Evolutionary conservation across 2,888 invertebrate genomes (phyloP).

Genomic region (Pelosia muscerda): DNA sequence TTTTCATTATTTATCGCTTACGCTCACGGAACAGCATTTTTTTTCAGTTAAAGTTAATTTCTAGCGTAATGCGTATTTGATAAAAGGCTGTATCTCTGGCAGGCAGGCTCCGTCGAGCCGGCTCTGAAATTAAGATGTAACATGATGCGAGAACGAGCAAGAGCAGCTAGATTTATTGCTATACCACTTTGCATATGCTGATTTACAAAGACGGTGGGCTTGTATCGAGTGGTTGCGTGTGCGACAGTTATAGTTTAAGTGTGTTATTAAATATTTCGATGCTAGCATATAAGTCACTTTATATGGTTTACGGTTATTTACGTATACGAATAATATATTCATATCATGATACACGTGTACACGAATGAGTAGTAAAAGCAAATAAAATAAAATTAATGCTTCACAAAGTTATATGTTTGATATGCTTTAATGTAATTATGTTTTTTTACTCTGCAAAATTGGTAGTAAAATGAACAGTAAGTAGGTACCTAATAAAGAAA

Average conservation of each 20-base stretch:
- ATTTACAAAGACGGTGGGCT: constrained; percentile 84
- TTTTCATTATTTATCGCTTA: constrained; percentile 81
- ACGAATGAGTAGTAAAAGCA: background rate
- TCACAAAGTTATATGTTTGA: background rate
- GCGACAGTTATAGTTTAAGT: constrained; percentile 56
- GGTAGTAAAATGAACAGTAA: background rate
- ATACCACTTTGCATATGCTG: constrained; percentile 88
- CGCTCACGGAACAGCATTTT: constrained; percentile 77
- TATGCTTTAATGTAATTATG: background rate
- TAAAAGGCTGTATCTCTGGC: constrained; percentile 85
- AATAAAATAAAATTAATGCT: constrained; percentile 1
- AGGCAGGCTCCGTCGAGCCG: constrained; percentile 84
- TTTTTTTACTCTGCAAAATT: background rate
- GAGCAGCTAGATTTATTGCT: constrained; percentile 87
- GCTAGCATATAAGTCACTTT: constrained; percentile 14
- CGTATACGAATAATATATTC: constrained; percentile 7
- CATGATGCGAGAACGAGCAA: constrained; percentile 88
- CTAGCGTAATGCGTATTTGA: constrained; percentile 86
- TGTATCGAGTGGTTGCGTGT: constrained; percentile 64
- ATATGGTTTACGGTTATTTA: constrained; percentile 13
- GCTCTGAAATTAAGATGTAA: constrained; percentile 88
- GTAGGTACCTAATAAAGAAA: background rate
- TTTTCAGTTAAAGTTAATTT: constrained; percentile 83
- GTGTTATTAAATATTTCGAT: constrained; percentile 41
- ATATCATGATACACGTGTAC: background rate